phyloP scores from a whole-genome alignment of 2,797 vertebrate species.

The Anisognathus igniventris region DNA sequence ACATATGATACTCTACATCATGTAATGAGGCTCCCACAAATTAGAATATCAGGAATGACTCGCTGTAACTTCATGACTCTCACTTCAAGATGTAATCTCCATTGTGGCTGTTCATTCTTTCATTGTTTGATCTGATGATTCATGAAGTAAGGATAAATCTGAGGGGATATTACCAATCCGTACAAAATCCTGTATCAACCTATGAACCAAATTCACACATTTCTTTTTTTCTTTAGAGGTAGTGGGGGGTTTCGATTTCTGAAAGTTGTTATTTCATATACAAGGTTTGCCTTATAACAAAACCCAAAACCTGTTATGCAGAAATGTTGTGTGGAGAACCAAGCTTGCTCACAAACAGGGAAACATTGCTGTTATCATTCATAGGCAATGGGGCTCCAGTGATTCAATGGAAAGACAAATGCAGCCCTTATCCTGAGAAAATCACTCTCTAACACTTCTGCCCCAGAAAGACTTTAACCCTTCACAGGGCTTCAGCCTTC shows the following conservation, averaged over 20 bases:
- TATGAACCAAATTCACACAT: not conserved
- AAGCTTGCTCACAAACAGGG: not conserved
- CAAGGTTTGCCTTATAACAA: not conserved
- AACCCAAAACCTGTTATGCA: not conserved
- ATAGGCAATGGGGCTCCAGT: not conserved
- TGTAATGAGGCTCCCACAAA: not conserved
- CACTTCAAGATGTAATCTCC: not conserved
- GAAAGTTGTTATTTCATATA: not conserved
- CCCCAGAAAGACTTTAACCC: not conserved
- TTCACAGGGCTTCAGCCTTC: not conserved
- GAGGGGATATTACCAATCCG: not conserved
- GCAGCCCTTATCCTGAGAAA: not conserved
- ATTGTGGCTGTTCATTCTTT: not conserved
- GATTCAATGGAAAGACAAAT: not conserved
- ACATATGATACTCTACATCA: not conserved
- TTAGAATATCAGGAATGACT: not conserved
- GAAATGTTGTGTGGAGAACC: not conserved
- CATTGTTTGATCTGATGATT: not conserved
- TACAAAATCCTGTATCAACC: not conserved
- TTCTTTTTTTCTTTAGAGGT: not conserved
- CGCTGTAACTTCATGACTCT: not conserved
- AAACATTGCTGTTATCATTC: not conserved
- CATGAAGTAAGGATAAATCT: not conserved
- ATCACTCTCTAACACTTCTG: not conserved
- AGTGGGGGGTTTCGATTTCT: not conserved